These are phyloP conservation scores for Glomeris marginata DNA, from an alignment of 2,888 invertebrate genomes.

Conservation along the genomic window DNA sequence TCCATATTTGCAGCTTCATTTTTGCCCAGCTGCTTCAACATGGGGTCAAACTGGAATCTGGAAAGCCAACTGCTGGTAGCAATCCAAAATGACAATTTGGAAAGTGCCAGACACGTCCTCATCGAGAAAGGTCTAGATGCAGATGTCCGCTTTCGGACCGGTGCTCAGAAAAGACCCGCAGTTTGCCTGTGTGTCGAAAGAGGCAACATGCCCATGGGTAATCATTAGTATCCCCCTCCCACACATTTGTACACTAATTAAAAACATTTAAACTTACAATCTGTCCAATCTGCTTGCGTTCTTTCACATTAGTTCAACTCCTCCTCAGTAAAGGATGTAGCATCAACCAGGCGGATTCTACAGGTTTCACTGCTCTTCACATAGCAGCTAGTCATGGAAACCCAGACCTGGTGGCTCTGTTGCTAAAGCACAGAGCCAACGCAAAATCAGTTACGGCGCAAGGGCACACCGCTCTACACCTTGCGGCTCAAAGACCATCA, in stretches of 20 bases:
- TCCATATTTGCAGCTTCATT: not conserved
- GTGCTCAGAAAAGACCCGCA: slow-evolving; percentile 18
- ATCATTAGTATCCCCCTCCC: no score
- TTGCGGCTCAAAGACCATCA: slow-evolving; percentile 13
- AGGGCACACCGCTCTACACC: slow-evolving; percentile 19
- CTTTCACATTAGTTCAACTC: slow-evolving; percentile 17
- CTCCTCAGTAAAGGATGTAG: slow-evolving; percentile 19
- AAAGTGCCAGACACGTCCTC: slow-evolving; percentile 13
- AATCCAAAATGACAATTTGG: slow-evolving; percentile 19
- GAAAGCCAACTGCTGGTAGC: slow-evolving; percentile 19
- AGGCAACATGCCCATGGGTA: slow-evolving; percentile 19
- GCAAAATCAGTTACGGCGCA: slow-evolving; percentile 17
- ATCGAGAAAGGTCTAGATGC: slow-evolving; percentile 19
- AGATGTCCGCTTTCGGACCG: slow-evolving; percentile 19
- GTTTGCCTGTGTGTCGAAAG: slow-evolving; percentile 20
- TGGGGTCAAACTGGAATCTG: slow-evolving; percentile 16
- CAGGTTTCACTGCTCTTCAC: slow-evolving; percentile 19
- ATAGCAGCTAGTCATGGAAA: slow-evolving; percentile 18
- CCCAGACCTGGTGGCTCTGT: slow-evolving; percentile 15
- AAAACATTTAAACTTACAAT: not conserved
- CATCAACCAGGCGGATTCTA: slow-evolving; percentile 20
- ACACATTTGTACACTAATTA: not conserved
- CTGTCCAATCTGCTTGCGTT: not conserved
- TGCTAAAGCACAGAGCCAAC: slow-evolving; percentile 18
- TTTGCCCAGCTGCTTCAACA: not conserved